Percentiles rank a stretch among this genome's conserved stretches.
These are phyloP conservation scores for Plemyria rubiginata DNA, from an alignment of 2,888 invertebrate genomes.

Conservation along the genomic window DNA sequence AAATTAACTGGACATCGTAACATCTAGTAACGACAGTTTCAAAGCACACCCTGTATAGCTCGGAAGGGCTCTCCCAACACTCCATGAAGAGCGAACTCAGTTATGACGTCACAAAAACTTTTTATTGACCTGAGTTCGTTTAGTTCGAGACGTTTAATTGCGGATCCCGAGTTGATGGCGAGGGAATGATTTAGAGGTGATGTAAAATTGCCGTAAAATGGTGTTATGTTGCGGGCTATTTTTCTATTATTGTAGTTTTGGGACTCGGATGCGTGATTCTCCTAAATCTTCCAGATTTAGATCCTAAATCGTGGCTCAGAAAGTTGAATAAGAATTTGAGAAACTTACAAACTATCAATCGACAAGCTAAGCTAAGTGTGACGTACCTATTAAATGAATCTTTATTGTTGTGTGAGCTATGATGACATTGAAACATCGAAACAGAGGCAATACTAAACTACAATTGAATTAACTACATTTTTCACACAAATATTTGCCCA, in stretches of 20 bases:
- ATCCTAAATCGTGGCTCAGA: too few relatives aligned
- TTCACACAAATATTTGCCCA: too few relatives aligned
- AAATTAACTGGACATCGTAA: too few relatives aligned
- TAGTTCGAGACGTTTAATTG: conserved; percentile 21
- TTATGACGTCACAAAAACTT: conserved; percentile 37
- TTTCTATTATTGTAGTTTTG: not conserved
- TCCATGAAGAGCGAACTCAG: conserved; percentile 4
- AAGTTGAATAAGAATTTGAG: too few relatives aligned
- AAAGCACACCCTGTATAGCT: conserved; percentile 1
- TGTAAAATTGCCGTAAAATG: conserved; percentile 8
- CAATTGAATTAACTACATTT: too few relatives aligned
- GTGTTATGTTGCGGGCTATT: conserved; percentile 4
- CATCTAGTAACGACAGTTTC: not conserved
- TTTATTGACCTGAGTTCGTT: conserved; percentile 23
- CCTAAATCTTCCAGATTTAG: too few relatives aligned
- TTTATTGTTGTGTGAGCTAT: too few relatives aligned
- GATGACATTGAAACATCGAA: too few relatives aligned
- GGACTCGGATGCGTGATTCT: not conserved
- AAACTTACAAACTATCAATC: too few relatives aligned
- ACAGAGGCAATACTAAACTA: too few relatives aligned
- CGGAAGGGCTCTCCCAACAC: conserved; percentile 6
- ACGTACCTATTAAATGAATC: too few relatives aligned
- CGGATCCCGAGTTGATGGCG: conserved; percentile 7
- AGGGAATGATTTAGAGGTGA: conserved; percentile 9
- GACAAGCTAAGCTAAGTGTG: too few relatives aligned